Conservation (phyloP, 92 coral and sea anemone species). For the Heliopora coerulea region DNA sequence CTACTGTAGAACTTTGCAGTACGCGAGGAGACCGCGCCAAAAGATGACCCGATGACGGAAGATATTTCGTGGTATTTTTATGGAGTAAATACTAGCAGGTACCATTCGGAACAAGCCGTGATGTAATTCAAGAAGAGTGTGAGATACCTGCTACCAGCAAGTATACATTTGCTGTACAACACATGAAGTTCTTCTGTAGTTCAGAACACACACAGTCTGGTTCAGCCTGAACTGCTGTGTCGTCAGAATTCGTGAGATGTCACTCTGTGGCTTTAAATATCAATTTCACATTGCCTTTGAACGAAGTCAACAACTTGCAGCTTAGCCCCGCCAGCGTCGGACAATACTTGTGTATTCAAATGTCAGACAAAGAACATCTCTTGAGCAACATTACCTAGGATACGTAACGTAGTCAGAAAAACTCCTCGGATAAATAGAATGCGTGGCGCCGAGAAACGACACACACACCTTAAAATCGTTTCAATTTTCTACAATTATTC, state of each 20-base stretch:
- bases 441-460: neutral
- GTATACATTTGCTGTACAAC: too few relatives aligned
- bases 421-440: neutral
- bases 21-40: neutral
- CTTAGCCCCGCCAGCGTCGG: neutral
- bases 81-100: conserved; percentile 39
- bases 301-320: neutral
- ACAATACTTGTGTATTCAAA: neutral
- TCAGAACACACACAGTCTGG: too few relatives aligned
- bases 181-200: too few relatives aligned
- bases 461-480: neutral
- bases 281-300: neutral
- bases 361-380: neutral
- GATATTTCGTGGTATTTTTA: conserved; percentile 21
- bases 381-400: neutral
- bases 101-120: conserved; percentile 18
- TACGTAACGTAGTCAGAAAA: neutral
- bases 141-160: conserved; percentile 22
- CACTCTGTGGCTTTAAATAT: too few relatives aligned
- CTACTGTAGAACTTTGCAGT: too few relatives aligned
- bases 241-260: too few relatives aligned
- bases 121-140: conserved; percentile 24
- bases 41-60: neutral
- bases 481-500: neutral
- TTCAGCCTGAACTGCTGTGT: too few relatives aligned